phyloP scores from a whole-genome alignment of 2,113 vertebrate species.

The Diglossa brunneiventris region DNA sequence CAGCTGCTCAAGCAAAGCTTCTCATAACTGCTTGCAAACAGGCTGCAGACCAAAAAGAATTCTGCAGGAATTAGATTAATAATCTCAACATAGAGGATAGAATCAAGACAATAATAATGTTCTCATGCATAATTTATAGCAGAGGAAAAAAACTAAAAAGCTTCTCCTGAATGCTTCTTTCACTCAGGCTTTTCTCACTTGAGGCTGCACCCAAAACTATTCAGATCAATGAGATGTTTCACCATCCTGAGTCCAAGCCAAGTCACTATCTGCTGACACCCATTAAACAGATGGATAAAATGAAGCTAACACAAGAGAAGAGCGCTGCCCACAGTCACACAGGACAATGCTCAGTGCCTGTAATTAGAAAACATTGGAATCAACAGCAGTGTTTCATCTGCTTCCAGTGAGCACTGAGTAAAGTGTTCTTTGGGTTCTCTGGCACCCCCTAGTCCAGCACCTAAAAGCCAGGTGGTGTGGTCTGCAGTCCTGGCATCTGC shows the following conservation, averaged over 20 bases:
- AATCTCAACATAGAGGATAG: slow-evolving; percentile 36
- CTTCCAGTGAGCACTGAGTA: neutral
- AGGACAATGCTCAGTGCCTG: neutral
- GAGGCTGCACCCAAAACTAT: slow-evolving; percentile 1
- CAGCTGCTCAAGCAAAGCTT: slow-evolving; percentile 1
- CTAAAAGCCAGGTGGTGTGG: neutral
- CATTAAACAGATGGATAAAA: neutral
- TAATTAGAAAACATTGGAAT: neutral
- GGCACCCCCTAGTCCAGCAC: neutral
- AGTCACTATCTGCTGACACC: neutral
- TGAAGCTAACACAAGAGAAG: neutral
- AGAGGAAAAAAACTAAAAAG: neutral
- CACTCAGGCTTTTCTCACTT: slow-evolving; percentile 14
- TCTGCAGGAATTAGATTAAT: slow-evolving; percentile 33
- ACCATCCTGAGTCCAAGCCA: neutral
- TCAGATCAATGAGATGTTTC: slow-evolving; percentile 21
- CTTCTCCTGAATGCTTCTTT: slow-evolving; percentile 46
- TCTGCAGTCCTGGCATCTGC: neutral
- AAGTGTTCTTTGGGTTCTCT: neutral
- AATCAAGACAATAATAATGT: slow-evolving; percentile 56
- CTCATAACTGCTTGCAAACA: neutral
- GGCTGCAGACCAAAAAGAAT: neutral
- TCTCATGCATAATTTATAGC: slow-evolving; percentile 49
- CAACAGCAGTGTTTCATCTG: neutral
- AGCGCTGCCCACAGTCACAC: neutral